Base-by-base conservation (phyloP, 1,140 invertebrate species). In the Delia radicum region DNA sequence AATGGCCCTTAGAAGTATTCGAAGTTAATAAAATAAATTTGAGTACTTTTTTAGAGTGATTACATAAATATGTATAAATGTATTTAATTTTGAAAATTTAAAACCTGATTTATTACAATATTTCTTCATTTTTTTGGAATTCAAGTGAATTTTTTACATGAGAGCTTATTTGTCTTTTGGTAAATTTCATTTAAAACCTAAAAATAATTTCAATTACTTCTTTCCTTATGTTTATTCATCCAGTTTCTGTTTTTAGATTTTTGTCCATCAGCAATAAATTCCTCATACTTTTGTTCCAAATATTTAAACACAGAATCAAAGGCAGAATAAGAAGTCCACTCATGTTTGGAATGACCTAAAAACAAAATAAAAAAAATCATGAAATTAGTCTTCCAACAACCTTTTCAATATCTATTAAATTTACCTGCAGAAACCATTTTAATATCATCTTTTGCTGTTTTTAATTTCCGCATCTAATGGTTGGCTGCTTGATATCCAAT, bases 271-370 rank as follows among this genome's bases (percentile, higher is more conserved):
- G 27, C 4, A 2, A 31, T 72, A 67, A 69, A 76, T 28, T 81
- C 73, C 26, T 80, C 76, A 46, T 87, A 87, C 72, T 81, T 87
- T n/a, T 87, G 78, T 74, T 89, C 85, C 1, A 90, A 75, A 75
- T 87, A 90, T 73, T 86, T 85, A 75, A 90, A 90, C 28, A 90
- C 81, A 8, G 88, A 89, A 55, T 89, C 86, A 61, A 89, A 87
- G 29, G 88, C 87, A 46, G 87, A 81, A 77, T 86, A 88, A 0
- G 89, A 89, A 27, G 88, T 89, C 88, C 89, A 88, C 78, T 90
- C 89, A 74, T 90, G 89, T 74, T 88, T 87, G 7, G 77, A 75
- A 79, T 88, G 87, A 24, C 89, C 77, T 77, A 61, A 7, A 28
- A 69, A 74, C 24, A 74, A 27, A 1, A 75, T 48, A 61, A 55